Percentiles rank a stretch among this genome's conserved stretches.
Evolutionary conservation across 30 jellyfish, hydroid and myxozoan genomes (phyloP).

Genomic region (Turritopsis rubra): DNA sequence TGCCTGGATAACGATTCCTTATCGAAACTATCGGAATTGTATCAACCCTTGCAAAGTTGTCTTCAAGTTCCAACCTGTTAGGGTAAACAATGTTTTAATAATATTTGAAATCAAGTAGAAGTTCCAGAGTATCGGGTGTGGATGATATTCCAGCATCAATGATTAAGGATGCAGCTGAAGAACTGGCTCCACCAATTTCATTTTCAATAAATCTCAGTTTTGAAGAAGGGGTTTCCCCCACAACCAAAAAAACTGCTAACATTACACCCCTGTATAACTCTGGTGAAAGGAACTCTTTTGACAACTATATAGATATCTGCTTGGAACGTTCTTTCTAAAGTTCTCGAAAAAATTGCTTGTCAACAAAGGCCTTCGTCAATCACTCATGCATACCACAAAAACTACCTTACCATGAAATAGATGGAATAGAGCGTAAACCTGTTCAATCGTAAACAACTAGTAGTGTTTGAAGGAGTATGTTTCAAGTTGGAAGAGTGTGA

Average conservation of each 20-base stretch:
- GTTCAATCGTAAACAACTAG: constrained; percentile 28
- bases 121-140: not conserved
- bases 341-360: constrained; percentile 1
- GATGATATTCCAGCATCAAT: not conserved
- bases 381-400: constrained; percentile 32
- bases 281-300: constrained; percentile 4
- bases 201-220: not conserved
- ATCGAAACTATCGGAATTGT: not conserved
- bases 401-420: constrained; percentile 29
- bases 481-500: constrained; percentile 6
- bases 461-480: constrained; percentile 16
- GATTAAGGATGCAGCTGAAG: constrained; percentile 2
- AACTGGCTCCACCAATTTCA: not conserved
- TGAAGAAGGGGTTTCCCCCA: not conserved
- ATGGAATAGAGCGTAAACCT: constrained; percentile 30
- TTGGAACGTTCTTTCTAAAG: not conserved
- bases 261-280: constrained; percentile 3
- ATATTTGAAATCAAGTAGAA: not conserved
- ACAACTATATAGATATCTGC: constrained; percentile 1
- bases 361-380: constrained; percentile 20
- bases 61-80: not conserved
- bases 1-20: not conserved
- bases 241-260: not conserved
- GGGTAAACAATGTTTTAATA: not conserved
- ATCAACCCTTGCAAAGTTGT: not conserved